Base-by-base conservation (phyloP, 2,888 invertebrate genomes). In the Lepidochitona cinerea region DNA sequence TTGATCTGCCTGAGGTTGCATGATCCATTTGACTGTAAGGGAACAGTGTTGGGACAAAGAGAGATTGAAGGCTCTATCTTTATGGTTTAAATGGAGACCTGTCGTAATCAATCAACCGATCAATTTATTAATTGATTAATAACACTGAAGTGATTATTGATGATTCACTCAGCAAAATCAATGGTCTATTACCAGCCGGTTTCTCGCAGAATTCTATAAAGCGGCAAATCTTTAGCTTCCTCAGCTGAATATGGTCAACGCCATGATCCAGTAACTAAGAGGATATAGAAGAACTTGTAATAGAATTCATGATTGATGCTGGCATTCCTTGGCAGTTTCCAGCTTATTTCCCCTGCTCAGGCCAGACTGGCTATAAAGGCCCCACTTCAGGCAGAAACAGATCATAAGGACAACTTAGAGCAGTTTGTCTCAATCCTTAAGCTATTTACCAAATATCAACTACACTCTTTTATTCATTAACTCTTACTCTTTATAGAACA, bases 61-160 rank as follows among this genome's bases (percentile, higher is more conserved):
- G n/a, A n/a, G n/a, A 49, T 49, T 49, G 12, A 29, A 32, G 59
- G 23, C 59, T 29, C 4, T 59, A 59, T 59, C 59, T 59, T 59
- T 59, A 59, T 59, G 59, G 26, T 32, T 59, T 32, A 59, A 59
- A 59, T 59, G 59, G 59, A 32, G 26, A 29, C 59, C 59, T 59
- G 59, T 59, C 59, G 32, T 29, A 29, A 59, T 59, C 59, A 59
- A 59, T 59, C 59, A 59, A 29, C 59, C 59, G 59, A 59, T 59
- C 59, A 59, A 59, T 59, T 59, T 59, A 59, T 59, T 59, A 59
- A 59, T 59, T 59, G 59, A 59, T 59, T 59, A 59, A 59, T 59
- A 59, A 59, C 59, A 59, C 23, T 59, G 59, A 59, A 59, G 59
- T 59, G 59, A 59, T 59, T 59, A 59, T 59, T 59, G 59, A 59